A percentile compares a stretch with the other conserved stretches of the same genome.
Conservation (phyloP, 2,797 vertebrate genomes). For the Calcarius lapponicus region DNA sequence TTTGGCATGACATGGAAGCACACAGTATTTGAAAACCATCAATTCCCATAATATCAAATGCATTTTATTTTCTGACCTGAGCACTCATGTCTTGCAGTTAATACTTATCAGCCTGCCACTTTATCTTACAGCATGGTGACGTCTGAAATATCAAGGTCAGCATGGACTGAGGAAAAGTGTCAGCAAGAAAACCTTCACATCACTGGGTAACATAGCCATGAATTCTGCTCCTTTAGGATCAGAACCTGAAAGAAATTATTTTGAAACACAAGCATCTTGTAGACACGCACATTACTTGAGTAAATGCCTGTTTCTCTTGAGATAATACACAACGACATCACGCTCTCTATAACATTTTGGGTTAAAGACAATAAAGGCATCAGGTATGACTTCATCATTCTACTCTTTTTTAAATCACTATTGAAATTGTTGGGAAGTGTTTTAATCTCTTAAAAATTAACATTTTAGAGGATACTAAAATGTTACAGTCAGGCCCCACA, state of each 20-base stretch:
- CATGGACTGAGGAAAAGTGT: background rate
- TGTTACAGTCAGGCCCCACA: background rate
- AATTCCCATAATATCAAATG: too few species aligned
- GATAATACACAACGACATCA: background rate
- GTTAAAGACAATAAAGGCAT: background rate
- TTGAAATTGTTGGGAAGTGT: background rate
- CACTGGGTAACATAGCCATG: background rate
- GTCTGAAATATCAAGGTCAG: background rate
- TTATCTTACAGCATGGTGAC: background rate
- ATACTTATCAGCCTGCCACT: background rate
- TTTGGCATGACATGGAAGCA: too few species aligned
- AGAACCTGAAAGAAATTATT: background rate
- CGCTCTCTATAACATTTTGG: background rate
- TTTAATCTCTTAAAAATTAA: background rate
- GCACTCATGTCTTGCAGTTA: too few species aligned
- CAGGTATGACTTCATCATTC: background rate
- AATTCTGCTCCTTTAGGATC: background rate
- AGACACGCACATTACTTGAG: background rate
- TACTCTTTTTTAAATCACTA: background rate
- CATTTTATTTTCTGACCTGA: too few species aligned
- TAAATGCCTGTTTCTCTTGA: background rate
- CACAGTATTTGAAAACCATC: too few species aligned
- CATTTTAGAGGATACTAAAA: background rate
- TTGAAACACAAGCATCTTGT: background rate
- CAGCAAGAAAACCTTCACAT: background rate